Evolutionary conservation across 23 tunicate species (phyloP).

Genomic region (Halocynthia roretzi): DNA sequence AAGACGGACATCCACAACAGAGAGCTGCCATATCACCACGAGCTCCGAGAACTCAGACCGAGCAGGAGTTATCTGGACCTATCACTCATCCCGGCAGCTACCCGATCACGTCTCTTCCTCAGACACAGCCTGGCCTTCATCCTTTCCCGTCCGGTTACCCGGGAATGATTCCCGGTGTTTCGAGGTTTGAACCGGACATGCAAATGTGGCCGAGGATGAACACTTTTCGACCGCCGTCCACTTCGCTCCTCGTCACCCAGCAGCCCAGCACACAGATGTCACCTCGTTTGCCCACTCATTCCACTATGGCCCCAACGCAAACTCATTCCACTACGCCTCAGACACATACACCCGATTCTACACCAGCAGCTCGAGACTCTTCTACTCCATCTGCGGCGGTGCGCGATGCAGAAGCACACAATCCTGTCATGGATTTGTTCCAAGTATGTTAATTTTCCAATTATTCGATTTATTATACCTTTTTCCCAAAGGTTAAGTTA

Average conservation of each 20-base stretch:
- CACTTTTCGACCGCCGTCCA: constrained; percentile 7
- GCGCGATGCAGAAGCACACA: not conserved
- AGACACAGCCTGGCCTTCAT: not conserved
- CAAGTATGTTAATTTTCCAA: constrained; percentile 15
- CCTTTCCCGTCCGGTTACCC: not conserved
- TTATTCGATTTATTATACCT: not conserved
- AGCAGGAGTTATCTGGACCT: not conserved
- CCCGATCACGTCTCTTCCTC: not conserved
- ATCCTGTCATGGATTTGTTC: constrained; percentile 34
- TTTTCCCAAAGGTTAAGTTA: not conserved
- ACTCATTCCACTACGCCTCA: constrained; percentile 5
- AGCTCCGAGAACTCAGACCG: not conserved
- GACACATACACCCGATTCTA: not conserved
- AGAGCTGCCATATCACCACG: not conserved
- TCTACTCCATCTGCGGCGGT: not conserved
- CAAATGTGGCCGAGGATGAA: not conserved
- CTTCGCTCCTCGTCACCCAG: not conserved
- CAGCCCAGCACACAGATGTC: not conserved
- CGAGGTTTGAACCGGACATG: not conserved
- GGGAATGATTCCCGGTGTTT: not conserved
- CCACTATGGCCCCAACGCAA: not conserved
- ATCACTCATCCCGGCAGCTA: not conserved
- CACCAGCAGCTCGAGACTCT: not conserved
- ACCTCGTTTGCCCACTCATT: not conserved
- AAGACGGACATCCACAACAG: not conserved